These are phyloP conservation scores for Harpagifer antarcticus DNA, from an alignment of 2,797 vertebrate genomes.

Conservation along the genomic window DNA sequence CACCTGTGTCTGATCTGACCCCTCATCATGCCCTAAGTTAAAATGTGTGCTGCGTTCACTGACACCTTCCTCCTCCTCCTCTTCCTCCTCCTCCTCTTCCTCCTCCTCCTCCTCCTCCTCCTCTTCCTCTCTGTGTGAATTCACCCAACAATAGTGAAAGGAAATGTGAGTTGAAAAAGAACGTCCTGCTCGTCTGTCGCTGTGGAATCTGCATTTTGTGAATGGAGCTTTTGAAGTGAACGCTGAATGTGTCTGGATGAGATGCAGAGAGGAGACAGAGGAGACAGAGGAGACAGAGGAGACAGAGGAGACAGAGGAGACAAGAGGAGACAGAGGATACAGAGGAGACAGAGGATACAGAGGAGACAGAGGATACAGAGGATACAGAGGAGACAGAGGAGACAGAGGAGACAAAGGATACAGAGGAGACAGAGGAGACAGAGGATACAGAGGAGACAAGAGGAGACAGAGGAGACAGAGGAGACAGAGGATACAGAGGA, in stretches of 20 bases:
- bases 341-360: no score
- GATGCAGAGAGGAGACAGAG: background rate
- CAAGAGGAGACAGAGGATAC: no score
- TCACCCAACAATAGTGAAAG: slow-evolving; percentile 3
- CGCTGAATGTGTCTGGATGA: slow-evolving; percentile 1
- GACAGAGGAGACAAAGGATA: no score
- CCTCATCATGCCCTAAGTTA: background rate
- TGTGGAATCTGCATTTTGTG: slow-evolving; percentile 7
- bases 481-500: no score
- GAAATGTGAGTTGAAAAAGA: background rate
- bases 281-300: no score
- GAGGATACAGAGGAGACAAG: no score
- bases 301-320: no score
- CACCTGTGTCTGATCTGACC: slow-evolving; percentile 11
- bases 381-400: no score
- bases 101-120: background rate
- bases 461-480: no score
- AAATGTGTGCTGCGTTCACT: background rate
- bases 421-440: no score
- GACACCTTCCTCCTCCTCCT: background rate
- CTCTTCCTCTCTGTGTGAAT: background rate
- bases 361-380: no score
- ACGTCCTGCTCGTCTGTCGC: no score
- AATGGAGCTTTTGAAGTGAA: slow-evolving; percentile 16
- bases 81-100: background rate